phyloP scores from a whole-genome alignment of 2,888 invertebrate species.

The Villa cingulata region DNA sequence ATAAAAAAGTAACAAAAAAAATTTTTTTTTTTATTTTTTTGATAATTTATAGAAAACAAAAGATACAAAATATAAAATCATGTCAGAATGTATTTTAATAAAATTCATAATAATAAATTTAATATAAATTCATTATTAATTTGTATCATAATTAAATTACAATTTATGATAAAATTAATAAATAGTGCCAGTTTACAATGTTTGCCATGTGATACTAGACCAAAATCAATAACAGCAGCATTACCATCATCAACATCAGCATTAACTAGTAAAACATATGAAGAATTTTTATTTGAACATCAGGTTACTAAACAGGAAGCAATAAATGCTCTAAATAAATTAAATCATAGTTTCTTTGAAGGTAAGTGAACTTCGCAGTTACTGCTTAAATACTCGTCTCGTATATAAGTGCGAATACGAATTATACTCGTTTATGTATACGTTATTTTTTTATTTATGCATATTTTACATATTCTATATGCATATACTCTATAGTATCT shows the following conservation, averaged over 20 bases:
- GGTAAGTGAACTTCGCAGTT: conserved; percentile 23
- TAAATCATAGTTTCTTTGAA: conserved; percentile 25
- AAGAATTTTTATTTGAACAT: conserved; percentile 32
- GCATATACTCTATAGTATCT: too few species aligned
- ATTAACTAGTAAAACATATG: conserved; percentile 16
- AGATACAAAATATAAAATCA: not conserved
- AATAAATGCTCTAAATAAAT: conserved; percentile 23
- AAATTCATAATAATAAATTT: not conserved
- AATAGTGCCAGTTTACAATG: conserved; percentile 5
- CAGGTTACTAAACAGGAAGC: conserved; percentile 31
- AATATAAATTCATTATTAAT: not conserved
- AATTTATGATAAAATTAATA: conserved; percentile 1
- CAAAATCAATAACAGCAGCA: not conserved
- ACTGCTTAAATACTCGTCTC: too few species aligned
- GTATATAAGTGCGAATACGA: too few species aligned
- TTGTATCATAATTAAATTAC: not conserved
- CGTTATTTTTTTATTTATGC: too few species aligned
- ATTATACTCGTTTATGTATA: too few species aligned
- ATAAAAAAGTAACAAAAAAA: too few species aligned
- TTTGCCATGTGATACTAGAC: conserved; percentile 1
- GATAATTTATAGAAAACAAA: too few species aligned
- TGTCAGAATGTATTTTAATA: not conserved
- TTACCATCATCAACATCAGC: too few species aligned
- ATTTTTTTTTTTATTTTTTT: too few species aligned
- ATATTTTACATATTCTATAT: too few species aligned